These are phyloP conservation scores for Scaptodrosophila latifasciaeformis DNA, from an alignment of 2,888 invertebrate species.

Conservation along the genomic window DNA sequence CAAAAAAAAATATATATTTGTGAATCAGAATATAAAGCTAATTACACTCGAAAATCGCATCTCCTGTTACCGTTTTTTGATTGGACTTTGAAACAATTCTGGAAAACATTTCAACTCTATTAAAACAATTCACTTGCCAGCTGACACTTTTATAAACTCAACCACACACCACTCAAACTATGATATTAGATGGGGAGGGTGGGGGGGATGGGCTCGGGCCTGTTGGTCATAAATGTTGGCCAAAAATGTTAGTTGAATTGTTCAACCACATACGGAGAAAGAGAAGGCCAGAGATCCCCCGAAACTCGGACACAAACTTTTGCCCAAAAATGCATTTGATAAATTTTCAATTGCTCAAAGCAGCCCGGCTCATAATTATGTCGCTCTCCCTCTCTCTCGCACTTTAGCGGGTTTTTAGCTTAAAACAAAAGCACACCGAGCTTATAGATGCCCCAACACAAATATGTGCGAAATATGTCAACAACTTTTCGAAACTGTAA, in stretches of 20 bases:
- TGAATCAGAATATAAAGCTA: too few species aligned
- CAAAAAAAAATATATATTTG: too few species aligned
- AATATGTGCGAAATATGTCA: constrained; percentile 45
- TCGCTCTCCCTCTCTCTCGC: constrained; percentile 9
- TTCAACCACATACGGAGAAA: constrained; percentile 1
- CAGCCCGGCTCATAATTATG: constrained; percentile 45
- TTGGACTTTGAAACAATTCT: too few species aligned
- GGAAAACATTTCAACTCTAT: constrained; percentile 30
- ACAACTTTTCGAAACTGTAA: constrained; percentile 57
- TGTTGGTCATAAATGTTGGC: constrained; percentile 56
- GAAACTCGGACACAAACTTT: constrained; percentile 53
- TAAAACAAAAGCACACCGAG: background rate
- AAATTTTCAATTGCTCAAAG: constrained; percentile 43
- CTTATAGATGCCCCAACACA: too few species aligned
- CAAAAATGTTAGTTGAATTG: constrained; percentile 46
- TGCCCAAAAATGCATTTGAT: constrained; percentile 59
- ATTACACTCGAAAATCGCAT: too few species aligned
- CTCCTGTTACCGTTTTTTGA: too few species aligned
- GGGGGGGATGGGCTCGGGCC: too few species aligned
- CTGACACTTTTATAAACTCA: constrained; percentile 11
- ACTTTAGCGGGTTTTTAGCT: constrained; percentile 10
- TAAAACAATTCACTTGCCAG: constrained; percentile 39
- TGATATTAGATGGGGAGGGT: too few species aligned
- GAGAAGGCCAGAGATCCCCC: constrained; percentile 12
- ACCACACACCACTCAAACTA: constrained; percentile 9